A percentile compares a stretch with the other conserved stretches of the same genome.
These are phyloP conservation scores for Cynocephalus volans DNA, from an alignment of 2,113 vertebrate genomes.

Conservation along the genomic window DNA sequence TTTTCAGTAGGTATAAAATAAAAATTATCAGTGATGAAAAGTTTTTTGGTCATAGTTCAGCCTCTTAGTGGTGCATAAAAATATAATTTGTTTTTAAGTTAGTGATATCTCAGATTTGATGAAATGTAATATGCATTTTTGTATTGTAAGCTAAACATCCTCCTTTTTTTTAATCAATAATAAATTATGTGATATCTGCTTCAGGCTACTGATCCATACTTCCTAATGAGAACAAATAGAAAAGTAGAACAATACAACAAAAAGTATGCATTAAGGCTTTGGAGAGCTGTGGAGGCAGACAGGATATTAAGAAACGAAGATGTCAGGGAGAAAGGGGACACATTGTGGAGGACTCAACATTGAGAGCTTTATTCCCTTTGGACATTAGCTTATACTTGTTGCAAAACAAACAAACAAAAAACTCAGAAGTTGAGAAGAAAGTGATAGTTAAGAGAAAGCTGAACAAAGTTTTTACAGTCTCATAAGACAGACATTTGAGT, in stretches of 20 bases:
- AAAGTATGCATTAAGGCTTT: neutral
- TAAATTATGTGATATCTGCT: neutral
- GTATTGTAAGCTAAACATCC: neutral
- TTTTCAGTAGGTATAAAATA: neutral
- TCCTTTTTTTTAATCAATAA: neutral
- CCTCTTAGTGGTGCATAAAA: neutral
- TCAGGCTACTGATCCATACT: neutral
- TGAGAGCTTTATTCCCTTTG: neutral
- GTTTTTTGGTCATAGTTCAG: neutral
- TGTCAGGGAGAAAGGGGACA: neutral
- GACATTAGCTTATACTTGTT: neutral
- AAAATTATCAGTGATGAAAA: neutral
- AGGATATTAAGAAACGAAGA: neutral
- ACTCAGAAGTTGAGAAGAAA: neutral
- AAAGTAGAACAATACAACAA: neutral
- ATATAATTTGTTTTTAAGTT: neutral
- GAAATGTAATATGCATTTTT: neutral
- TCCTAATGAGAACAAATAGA: neutral
- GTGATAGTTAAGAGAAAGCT: neutral
- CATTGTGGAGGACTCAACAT: neutral
- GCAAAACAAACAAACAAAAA: neutral
- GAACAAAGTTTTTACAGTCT: neutral
- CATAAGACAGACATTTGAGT: neutral
- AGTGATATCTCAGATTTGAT: neutral
- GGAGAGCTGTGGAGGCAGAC: neutral